Percentiles rank a stretch among this genome's conserved stretches.
Evolutionary conservation across 2,888 invertebrate species (phyloP).

Genomic region (Drosophila merina): DNA sequence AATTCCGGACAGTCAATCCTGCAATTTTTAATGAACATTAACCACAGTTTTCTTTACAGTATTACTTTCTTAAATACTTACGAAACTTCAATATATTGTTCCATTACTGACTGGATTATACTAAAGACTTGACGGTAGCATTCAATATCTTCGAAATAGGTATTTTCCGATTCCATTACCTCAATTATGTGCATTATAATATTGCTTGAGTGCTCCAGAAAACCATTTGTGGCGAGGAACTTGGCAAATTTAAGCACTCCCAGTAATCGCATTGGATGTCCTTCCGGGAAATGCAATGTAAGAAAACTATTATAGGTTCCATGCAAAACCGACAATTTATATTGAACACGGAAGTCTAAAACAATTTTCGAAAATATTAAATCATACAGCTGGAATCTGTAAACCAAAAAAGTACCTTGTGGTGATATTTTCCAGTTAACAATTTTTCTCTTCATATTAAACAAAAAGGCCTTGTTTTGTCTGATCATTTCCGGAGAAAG

Average conservation of each 20-base stretch:
- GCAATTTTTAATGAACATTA: not conserved
- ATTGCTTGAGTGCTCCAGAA: constrained; percentile 53
- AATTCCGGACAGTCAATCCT: constrained; percentile 13
- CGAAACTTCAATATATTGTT: constrained; percentile 28
- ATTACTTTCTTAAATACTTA: constrained; percentile 1
- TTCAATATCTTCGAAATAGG: constrained; percentile 5
- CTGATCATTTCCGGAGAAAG: not conserved
- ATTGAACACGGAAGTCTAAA: constrained; percentile 35
- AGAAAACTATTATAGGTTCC: constrained; percentile 52
- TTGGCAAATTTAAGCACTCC: constrained; percentile 53
- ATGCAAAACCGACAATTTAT: constrained; percentile 50
- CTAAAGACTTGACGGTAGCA: constrained; percentile 3
- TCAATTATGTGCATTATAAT: constrained; percentile 44
- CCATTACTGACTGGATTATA: constrained; percentile 16
- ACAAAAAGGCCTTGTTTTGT: constrained; percentile 3
- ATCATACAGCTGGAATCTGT: not conserved
- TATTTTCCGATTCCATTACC: constrained; percentile 5
- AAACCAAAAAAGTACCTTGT: not conserved
- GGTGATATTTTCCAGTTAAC: not conserved
- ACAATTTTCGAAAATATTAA: not conserved
- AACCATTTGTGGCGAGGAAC: constrained; percentile 63
- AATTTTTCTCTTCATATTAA: constrained; percentile 4
- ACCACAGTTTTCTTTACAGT: not conserved
- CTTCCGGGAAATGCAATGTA: constrained; percentile 44
- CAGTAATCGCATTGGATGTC: constrained; percentile 52